Percentiles rank a stretch among this genome's conserved stretches.
Conservation (phyloP, 2,113 vertebrate species). For the Jaculus jaculus region DNA sequence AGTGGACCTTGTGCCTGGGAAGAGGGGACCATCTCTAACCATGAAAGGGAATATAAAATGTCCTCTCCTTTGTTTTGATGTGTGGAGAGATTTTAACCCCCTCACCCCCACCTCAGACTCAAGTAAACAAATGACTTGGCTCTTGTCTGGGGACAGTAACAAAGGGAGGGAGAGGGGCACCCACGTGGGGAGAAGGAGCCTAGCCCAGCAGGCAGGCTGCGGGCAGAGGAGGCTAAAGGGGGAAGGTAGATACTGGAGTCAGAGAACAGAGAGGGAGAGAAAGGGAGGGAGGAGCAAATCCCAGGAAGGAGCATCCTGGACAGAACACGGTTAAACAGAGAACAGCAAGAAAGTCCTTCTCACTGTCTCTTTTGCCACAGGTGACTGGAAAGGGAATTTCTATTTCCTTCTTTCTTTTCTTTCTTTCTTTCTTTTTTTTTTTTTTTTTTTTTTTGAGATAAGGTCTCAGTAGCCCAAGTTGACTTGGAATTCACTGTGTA, state of each 20-base stretch:
- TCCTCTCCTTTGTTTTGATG: slow-evolving; percentile 60
- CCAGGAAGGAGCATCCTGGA: neutral
- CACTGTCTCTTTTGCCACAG: neutral
- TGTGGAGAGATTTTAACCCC: slow-evolving; percentile 53
- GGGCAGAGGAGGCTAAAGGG: neutral
- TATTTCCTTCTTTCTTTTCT: neutral
- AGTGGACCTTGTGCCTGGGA: slow-evolving; percentile 28
- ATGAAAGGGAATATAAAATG: slow-evolving; percentile 64
- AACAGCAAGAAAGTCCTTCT: neutral
- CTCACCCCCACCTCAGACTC: neutral
- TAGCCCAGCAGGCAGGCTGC: neutral
- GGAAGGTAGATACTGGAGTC: neutral
- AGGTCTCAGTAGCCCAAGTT: neutral
- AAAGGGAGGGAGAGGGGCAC: neutral
- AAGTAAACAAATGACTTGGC: slow-evolving; percentile 62
- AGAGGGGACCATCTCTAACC: slow-evolving; percentile 54
- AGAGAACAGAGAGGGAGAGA: rapidly evolving
- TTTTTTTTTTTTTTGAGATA: neutral
- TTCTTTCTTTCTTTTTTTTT: neutral
- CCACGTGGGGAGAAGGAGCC: neutral
- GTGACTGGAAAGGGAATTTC: neutral
- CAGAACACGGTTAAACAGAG: neutral
- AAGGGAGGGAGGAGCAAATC: neutral
- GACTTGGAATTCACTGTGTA: no score
- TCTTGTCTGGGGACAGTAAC: neutral